Evolutionary conservation across 2,797 vertebrate genomes (phyloP), one percentile per base, ranked within the genome.

Genomic region (Gallinago solitaria): DNA sequence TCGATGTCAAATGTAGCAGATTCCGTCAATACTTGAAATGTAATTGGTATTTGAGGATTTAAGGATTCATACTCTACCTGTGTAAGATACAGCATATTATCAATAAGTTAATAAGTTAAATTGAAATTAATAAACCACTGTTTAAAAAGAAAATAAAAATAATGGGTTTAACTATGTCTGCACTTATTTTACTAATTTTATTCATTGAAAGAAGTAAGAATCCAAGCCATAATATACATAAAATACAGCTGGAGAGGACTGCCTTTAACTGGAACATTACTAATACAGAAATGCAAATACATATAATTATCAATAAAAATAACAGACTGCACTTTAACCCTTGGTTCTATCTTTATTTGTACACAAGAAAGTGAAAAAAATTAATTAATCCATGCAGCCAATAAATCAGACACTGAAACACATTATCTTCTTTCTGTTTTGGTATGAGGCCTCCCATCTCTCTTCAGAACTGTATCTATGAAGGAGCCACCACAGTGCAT

Each of bases 1-100:
- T 98, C 64, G 0, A 98, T 97, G 63, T 75, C 9, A 53, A 98
- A 98, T 9, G 91, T 97, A 20, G 93, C 97, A 4, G 56, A 25
- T 56, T 98, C 97, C 0, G 93, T 96, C 37, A 95, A 75, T 27
- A 98, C 96, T 12, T 11, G 54, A 54, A 98, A 80, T 1, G 32
- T 88, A 76, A 97, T 68, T 3, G 85, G 35, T 80, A 83, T 37
- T 9, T 74, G 23, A 27, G 96, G 82, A 39, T 86, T 28, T 79
- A 97, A 51, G 64, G 92, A 67, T 51, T 90, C 5, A 35, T 97
- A 98, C 43, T 76, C 2, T 2, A 98, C 96, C 98, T 98, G 86
- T 69, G 74, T 70, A 65, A 94, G 53, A 93, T 18, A 95, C 24
- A 63, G 18, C 35, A 76, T 30, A 43, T 76, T 47, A 60, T 28